Evolutionary conservation across 2,888 invertebrate species (phyloP), one percentile per base, ranked within the genome.

Genomic region (Parascotia fuliginaria): DNA sequence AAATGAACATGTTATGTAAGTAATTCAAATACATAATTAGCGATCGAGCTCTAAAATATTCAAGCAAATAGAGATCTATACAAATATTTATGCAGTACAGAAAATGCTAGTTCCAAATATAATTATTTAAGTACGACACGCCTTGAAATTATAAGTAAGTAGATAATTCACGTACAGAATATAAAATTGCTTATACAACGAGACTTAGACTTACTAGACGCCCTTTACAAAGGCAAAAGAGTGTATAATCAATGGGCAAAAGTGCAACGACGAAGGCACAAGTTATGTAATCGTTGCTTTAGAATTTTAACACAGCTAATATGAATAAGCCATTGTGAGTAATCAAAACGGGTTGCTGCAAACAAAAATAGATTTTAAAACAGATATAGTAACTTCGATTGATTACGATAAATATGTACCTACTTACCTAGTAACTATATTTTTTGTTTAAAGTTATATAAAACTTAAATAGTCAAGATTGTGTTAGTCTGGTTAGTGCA

Each of bases 1-100:
- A n/a, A n/a, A 51, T 55, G 49, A 40, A 47, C 41, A 48, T 27
- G 37, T n/a, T 44, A 43, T 48, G 66, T 65, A 60, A 67, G 68
- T 68, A 73, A 73, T 57, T 48, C 46, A 48, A 55, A 57, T 48
- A 52, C 47, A 64, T 59, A 61, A 45, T 64, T 65, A 65, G 58
- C 65, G 32, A 45, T 31, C 13, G 28, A 49, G 45, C 43, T 52
- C 64, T 61, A 64, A 75, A 65, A 60, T 57, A 47, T 61, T 65
- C 51, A 47, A 48, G 46, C 61, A 69, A 75, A 73, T 59, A n/a
- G n/a, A n/a, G n/a, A n/a, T n/a, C n/a, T n/a, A n/a, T n/a, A n/a
- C n/a, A n/a, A n/a, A n/a, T n/a, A n/a, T n/a, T n/a, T n/a, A n/a
- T n/a, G n/a, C n/a, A n/a, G n/a, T n/a, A n/a, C n/a, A n/a, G n/a